Evolutionary conservation across 2,888 invertebrate genomes (phyloP), one percentile per base, ranked within the genome.

Genomic region (Lysandra coridon): DNA sequence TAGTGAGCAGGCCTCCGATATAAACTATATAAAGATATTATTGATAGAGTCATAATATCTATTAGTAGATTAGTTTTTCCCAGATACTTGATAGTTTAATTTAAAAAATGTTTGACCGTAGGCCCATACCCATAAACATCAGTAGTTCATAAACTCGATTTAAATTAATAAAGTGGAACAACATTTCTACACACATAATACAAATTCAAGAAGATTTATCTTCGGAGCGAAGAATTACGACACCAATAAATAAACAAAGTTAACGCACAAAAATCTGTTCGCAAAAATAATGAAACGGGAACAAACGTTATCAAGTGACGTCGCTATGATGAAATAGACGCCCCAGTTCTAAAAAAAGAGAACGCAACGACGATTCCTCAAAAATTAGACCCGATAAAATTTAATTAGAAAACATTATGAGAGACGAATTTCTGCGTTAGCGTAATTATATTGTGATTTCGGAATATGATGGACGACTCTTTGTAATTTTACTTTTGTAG

Each of bases 391-490:
- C 64, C 79, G 80, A 80, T 79, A 89, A 92, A 91, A 90, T 90
- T 91, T 90, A 90, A 91, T 91, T 90, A 89, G 85, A 83, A 85
- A 87, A 87, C 88, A 89, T 90, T 90, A 89, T 88, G 87, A 85
- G 87, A 90, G 91, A 91, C 88, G 87, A 90, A 90, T 90, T 83
- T 81, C 83, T 83, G 87, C 87, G 88, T 90, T 90, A 88, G 86
- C 86, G 89, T 89, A 89, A 91, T 91, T 90, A 91, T 91, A 90
- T 89, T 89, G 89, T 91, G 91, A 91, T 92, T 91, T 89, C 86
- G 86, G 87, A 90, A 91, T 91, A 85, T 91, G 90, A 92, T 90
- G 86, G 90, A 92, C 91, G 87, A 78, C 76, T 44, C 75, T 76
- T 57, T 53, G 53, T 76, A 76, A 76, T 76, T 76, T 76, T 76